These are phyloP conservation scores for Pao palembangensis DNA, from an alignment of 2,113 vertebrate species.

Conservation along the genomic window DNA sequence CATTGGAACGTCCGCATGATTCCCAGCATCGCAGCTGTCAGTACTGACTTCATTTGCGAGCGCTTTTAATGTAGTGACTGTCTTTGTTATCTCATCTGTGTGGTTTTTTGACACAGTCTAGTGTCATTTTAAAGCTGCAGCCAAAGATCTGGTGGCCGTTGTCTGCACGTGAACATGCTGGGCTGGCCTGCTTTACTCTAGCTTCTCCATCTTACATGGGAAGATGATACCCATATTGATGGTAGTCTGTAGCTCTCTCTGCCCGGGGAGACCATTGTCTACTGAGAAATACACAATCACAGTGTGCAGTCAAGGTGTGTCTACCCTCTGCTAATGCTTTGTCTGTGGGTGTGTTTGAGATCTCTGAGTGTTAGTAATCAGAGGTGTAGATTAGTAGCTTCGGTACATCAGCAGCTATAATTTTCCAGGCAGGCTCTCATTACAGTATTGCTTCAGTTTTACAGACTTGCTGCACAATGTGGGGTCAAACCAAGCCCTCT, in stretches of 20 bases:
- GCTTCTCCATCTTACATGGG: constrained; percentile 27
- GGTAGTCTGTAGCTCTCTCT: constrained; percentile 40
- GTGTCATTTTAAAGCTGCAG: constrained; percentile 29
- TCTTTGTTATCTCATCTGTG: too few relatives aligned
- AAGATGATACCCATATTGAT: constrained; percentile 47
- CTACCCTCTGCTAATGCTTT: constrained; percentile 44
- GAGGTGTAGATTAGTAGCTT: constrained; percentile 72
- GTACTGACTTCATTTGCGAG: too few relatives aligned
- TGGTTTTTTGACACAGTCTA: too few relatives aligned
- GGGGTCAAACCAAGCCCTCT: constrained; percentile 58
- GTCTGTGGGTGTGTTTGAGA: constrained; percentile 48
- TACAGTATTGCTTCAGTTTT: constrained; percentile 62
- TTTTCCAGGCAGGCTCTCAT: constrained; percentile 75
- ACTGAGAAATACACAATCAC: constrained; percentile 58
- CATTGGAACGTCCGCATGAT: too few relatives aligned
- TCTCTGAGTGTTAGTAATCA: constrained; percentile 66
- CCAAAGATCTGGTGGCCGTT: background rate
- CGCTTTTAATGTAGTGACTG: too few relatives aligned
- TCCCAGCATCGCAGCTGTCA: too few relatives aligned
- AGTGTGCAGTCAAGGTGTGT: constrained; percentile 58
- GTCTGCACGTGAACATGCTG: too few relatives aligned
- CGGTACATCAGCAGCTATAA: constrained; percentile 63
- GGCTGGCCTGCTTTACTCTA: constrained; percentile 26
- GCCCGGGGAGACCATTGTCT: constrained; percentile 57
- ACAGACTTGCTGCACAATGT: constrained; percentile 48